Conservation (phyloP, 2,888 invertebrate genomes). For the Drosophila mettleri region DNA sequence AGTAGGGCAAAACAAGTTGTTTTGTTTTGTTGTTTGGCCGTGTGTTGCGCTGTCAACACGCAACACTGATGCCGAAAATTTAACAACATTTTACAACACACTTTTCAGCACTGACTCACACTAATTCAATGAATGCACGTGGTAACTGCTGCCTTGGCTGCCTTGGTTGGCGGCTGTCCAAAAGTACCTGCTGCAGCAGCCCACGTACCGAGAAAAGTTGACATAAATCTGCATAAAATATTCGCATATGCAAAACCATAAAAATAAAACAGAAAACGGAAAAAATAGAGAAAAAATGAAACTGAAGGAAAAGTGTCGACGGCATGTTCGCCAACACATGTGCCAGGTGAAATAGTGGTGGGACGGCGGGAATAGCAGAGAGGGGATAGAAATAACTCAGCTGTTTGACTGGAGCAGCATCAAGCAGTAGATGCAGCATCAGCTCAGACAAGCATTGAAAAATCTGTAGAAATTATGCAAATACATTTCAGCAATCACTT, state of each 20-base stretch:
- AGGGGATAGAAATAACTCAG: conserved; percentile 31
- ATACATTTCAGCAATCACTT: conserved; percentile 81
- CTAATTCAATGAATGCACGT: conserved; percentile 79
- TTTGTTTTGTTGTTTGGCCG: conserved; percentile 25
- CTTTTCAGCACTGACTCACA: conserved; percentile 46
- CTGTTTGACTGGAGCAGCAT: conserved; percentile 35
- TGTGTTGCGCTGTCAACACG: conserved; percentile 44
- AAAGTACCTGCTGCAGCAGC: conserved; percentile 49
- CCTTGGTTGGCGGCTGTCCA: conserved; percentile 11
- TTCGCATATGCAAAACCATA: conserved; percentile 75
- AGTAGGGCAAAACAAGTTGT: conserved; percentile 47
- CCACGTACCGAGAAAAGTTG: conserved; percentile 72
- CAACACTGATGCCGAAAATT: conserved; percentile 63
- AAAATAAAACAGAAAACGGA: conserved; percentile 43
- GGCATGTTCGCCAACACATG: conserved; percentile 64
- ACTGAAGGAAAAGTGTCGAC: conserved; percentile 44
- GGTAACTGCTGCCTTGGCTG: conserved; percentile 19
- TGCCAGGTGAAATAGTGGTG: conserved; percentile 36
- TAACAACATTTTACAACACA: conserved; percentile 57
- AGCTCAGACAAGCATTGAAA: conserved; percentile 68
- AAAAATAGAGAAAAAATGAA: conserved; percentile 26
- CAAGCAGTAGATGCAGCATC: conserved; percentile 49
- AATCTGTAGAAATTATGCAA: conserved; percentile 80
- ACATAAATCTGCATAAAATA: conserved; percentile 81
- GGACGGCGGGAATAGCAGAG: background rate